Base-by-base conservation (phyloP, 2,888 invertebrate genomes). In the Thymelicus acteon region DNA sequence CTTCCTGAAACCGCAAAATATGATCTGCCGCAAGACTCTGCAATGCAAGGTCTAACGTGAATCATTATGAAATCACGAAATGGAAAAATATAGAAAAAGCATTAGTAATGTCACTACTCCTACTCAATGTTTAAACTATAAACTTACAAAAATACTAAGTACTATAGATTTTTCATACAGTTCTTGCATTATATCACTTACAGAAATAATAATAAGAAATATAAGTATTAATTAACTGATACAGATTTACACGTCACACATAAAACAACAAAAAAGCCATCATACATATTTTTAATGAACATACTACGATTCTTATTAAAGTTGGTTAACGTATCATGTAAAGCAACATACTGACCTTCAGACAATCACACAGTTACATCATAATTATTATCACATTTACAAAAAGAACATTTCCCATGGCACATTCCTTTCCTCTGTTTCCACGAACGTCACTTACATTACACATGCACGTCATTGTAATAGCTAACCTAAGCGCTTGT, bases 1-100 rank as follows among this genome's bases (percentile, higher is more conserved):
- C 67, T 39, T 40, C 13, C 12, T 15, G 19, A 61, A 37, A 68
- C 67, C 67, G 61, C 67, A 62, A 31, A 61, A 67, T 60, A 52
- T 61, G 67, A 67, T 67, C 67, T 15, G 24, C 67, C 67, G 44
- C 67, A 52, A 52, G 67, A 13, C 40, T 60, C 39, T 44, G 19
- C 49, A 61, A 60, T 44, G 19, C 49, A 61, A 60, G 60, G 67
- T 49, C 49, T 60, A 39, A 10, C 1, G n/a, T 67, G 52, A 67
- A 52, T 67, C 67, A 67, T 39, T 60, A 60, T 63, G 31, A 49
- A 48, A 5, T 48, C 6, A 48, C 13, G 31, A 37, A 49, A 44
- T 44, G 8, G 12, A 44, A 12, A 10, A 44, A 44, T 44, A 44
- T 12, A 44, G 12, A 8, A 44, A 44, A 44, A 44, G 44, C 44